These are phyloP conservation scores for Alcedo quadribrachys DNA, from an alignment of 2,797 vertebrate genomes.

Conservation along the genomic window DNA sequence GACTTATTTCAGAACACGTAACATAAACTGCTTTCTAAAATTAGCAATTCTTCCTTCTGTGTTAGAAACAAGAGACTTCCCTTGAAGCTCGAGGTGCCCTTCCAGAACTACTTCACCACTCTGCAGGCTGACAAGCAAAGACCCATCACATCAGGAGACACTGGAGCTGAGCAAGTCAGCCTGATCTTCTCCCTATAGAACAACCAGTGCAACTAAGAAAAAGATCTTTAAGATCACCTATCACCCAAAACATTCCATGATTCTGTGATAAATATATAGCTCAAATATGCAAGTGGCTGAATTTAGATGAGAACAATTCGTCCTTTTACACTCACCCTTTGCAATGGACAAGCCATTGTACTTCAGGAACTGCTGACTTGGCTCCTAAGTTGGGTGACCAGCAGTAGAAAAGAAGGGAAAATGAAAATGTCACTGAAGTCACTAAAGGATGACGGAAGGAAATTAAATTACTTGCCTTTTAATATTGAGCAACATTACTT, in stretches of 20 bases:
- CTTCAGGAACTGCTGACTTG: neutral
- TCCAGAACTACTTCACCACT: neutral
- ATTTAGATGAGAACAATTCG: neutral
- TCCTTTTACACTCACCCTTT: neutral
- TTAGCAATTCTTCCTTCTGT: neutral
- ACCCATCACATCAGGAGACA: neutral
- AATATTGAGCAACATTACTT: neutral
- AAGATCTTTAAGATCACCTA: neutral
- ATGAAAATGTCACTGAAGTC: neutral
- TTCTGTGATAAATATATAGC: neutral
- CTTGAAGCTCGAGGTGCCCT: neutral
- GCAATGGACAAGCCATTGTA: neutral
- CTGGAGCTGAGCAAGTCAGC: neutral
- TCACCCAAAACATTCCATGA: neutral
- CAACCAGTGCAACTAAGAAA: neutral
- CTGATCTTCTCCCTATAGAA: neutral
- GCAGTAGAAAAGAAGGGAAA: neutral
- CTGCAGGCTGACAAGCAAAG: neutral
- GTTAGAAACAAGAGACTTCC: neutral
- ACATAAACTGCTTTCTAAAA: neutral
- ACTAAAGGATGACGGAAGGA: neutral
- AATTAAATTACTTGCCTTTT: neutral
- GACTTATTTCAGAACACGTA: neutral
- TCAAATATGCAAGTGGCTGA: neutral
- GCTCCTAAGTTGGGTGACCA: neutral